Evolutionary conservation across 2,888 invertebrate species (phyloP), one percentile per base, ranked within the genome.

Genomic region (Drosophila atripex): DNA sequence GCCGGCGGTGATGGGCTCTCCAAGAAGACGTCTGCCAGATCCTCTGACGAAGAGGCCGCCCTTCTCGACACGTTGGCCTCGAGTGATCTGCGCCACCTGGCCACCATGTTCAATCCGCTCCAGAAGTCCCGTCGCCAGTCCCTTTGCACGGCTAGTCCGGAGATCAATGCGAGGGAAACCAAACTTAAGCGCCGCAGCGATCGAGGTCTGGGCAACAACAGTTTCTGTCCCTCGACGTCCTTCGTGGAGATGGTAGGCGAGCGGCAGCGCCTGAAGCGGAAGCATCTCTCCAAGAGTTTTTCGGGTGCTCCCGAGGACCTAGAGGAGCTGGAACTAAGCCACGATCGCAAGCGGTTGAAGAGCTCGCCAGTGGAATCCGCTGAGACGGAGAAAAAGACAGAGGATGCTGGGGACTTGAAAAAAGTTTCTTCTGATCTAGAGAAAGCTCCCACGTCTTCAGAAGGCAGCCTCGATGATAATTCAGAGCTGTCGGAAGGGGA

Each of bases 251-350:
- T 76, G 21, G 32, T 89, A 11, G 75, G 73, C 41, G 74, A 82
- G n/a, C 55, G 59, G 0, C 58, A 71, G 14, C 41, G 32, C 0
- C 51, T 58, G 23, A 52, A 88, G 58, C 77, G 87, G 3, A 89
- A 87, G 16, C 78, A 87, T 5, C 30, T 86, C 9, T 90, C 90
- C 0, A 89, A 89, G 30, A 90, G 90, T 56, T 88, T 89, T 12
- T 78, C 85, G 57, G 80, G 73, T 3, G 60, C 75, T 2, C n/a
- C 60, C 14, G 79, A 79, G 0, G 74, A 78, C 16, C 58, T 71
- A 0, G 50, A 61, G n/a, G 30, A 11, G 6, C 72, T 79, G 39
- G 68, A 56, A 23, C 9, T 53, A 1, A 11, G n/a, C 7, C 61
- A 64, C n/a, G 64, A 61, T 6, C 38, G n/a, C 11, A 64, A 64